phyloP scores from a whole-genome alignment of 2,797 vertebrate genomes.

The Enteromius mattozi region DNA sequence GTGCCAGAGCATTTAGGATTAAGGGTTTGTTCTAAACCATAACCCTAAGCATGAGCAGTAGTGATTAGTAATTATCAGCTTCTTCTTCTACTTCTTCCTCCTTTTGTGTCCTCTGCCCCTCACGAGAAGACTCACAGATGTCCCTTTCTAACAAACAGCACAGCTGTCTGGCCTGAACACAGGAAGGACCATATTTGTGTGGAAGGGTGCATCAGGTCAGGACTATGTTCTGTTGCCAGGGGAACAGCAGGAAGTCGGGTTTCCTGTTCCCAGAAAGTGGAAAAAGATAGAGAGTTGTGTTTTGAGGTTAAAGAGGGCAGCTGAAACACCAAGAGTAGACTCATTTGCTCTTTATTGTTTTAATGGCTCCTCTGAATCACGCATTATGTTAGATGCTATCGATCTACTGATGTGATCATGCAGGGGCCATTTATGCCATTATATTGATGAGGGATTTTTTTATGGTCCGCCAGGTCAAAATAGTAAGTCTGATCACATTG shows the following conservation, averaged over 20 bases:
- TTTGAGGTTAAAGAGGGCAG: slow-evolving; percentile 18
- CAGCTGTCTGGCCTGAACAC: slow-evolving; percentile 45
- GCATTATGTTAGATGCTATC: slow-evolving; percentile 21
- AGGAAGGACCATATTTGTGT: slow-evolving; percentile 50
- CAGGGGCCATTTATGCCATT: not conserved
- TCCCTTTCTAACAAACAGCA: slow-evolving; percentile 44
- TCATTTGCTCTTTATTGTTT: slow-evolving; percentile 17
- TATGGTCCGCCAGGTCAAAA: not conserved
- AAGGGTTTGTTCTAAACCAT: not conserved
- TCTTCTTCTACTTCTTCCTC: slow-evolving; percentile 32
- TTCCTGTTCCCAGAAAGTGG: slow-evolving; percentile 42
- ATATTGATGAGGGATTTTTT: not conserved
- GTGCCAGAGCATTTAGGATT: not conserved
- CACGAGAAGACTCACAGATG: slow-evolving; percentile 40
- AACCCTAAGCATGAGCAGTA: not conserved
- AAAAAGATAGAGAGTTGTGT: slow-evolving; percentile 21
- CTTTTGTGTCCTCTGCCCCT: not conserved
- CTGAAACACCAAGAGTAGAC: not conserved
- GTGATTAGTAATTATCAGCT: slow-evolving; percentile 38
- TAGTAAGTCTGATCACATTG: not conserved
- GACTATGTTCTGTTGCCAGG: slow-evolving; percentile 53
- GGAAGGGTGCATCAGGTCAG: slow-evolving; percentile 51
- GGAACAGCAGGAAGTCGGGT: slow-evolving; percentile 52
- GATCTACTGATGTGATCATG: not conserved
- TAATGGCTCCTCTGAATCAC: slow-evolving; percentile 10